These are phyloP conservation scores for Cynaeus angustus DNA, from an alignment of 2,888 invertebrate genomes.

Conservation along the genomic window DNA sequence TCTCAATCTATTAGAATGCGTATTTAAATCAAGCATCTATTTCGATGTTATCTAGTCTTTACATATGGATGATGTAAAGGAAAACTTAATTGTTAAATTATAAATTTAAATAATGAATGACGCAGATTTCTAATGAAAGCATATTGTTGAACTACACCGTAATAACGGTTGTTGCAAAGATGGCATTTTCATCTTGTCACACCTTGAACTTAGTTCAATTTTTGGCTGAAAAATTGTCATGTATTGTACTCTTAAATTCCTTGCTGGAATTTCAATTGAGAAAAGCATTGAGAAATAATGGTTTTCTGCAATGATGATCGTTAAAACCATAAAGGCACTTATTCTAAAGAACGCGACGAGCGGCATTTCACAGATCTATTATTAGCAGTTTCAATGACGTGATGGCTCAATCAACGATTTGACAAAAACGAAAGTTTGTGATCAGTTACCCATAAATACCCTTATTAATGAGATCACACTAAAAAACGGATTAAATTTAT, in stretches of 20 bases:
- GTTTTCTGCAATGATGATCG: conserved; percentile 35
- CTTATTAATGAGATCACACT: not conserved
- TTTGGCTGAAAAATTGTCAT: not conserved
- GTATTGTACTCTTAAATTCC: too few relatives aligned
- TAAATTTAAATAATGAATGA: conserved; percentile 19
- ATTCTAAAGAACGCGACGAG: conserved; percentile 32
- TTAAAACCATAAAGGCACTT: conserved; percentile 22
- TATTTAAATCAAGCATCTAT: not conserved
- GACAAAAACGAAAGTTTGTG: conserved; percentile 7
- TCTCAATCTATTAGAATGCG: too few relatives aligned
- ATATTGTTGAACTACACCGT: too few relatives aligned
- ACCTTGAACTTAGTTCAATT: too few relatives aligned
- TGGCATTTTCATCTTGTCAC: too few relatives aligned
- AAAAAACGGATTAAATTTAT: too few relatives aligned
- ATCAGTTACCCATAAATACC: conserved; percentile 5
- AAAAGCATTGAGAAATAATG: not conserved
- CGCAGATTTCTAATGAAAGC: conserved; percentile 5
- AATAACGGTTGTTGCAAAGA: too few relatives aligned
- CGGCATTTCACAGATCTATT: conserved; percentile 27
- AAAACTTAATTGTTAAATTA: conserved; percentile 34
- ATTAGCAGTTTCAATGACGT: conserved; percentile 19
- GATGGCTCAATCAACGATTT: conserved; percentile 30
- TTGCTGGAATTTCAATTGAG: conserved; percentile 31
- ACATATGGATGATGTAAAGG: conserved; percentile 25
- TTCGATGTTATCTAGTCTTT: conserved; percentile 9